Percentiles rank a stretch among this genome's conserved stretches.
Conservation (phyloP, 2,888 invertebrate genomes). For the Drosophila villosipedis region DNA sequence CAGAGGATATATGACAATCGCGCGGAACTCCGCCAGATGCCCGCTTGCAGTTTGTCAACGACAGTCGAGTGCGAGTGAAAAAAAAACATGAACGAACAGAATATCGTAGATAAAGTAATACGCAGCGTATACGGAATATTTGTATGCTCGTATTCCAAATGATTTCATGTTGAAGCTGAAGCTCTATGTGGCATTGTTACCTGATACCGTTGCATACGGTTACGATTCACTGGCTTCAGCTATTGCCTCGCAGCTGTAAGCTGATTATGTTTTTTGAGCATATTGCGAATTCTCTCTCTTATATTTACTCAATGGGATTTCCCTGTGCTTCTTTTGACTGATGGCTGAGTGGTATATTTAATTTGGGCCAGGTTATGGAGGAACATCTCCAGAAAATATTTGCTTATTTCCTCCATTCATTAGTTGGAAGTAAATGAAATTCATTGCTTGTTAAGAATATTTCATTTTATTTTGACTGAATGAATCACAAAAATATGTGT, state of each 20-base stretch:
- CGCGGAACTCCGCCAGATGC: slow-evolving; percentile 22
- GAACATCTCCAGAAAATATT: slow-evolving; percentile 15
- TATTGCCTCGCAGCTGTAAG: slow-evolving; percentile 49
- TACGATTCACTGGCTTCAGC: slow-evolving; percentile 4
- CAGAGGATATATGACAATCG: slow-evolving; percentile 50
- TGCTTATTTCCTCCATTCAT: neutral
- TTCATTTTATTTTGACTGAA: neutral
- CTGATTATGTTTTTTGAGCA: slow-evolving; percentile 63
- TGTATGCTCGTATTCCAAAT: neutral
- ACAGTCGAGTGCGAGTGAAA: slow-evolving; percentile 19
- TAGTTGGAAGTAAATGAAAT: neutral
- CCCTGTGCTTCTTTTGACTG: neutral
- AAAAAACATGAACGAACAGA: slow-evolving; percentile 15
- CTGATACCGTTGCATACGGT: slow-evolving; percentile 12
- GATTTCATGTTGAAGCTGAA: neutral
- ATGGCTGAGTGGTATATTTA: neutral
- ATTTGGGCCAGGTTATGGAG: neutral
- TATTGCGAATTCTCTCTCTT: slow-evolving; percentile 4
- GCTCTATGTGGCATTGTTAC: slow-evolving; percentile 8
- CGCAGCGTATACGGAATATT: slow-evolving; percentile 59
- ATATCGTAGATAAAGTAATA: slow-evolving; percentile 27
- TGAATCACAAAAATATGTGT: neutral
- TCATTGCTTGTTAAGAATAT: neutral
- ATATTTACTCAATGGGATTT: slow-evolving; percentile 51
- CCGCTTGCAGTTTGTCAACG: slow-evolving; percentile 73